Base-by-base conservation (phyloP, 2,888 invertebrate species). In the Teinopalpus imperialis region DNA sequence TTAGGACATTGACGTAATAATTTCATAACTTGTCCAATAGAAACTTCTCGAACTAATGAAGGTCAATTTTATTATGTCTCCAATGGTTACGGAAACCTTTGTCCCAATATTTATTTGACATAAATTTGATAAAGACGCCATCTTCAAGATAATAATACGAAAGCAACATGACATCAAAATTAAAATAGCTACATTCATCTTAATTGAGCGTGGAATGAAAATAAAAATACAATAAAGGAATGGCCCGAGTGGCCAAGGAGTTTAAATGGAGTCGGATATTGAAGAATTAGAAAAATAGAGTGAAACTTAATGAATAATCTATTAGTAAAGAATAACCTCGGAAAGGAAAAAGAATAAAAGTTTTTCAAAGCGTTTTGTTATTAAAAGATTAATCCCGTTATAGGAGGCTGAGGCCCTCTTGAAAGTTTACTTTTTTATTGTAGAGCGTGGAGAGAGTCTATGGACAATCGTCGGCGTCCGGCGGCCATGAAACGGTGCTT, bases 311-410 rank as follows among this genome's bases (percentile, higher is more conserved):
- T 81, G 74, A 80, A 74, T 76, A 76, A 78, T 75, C 68, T 72
- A 67, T 66, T 64, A 59, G 35, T 66, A n/a, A n/a, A n/a, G n/a
- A n/a, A n/a, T n/a, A n/a, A n/a, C n/a, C n/a, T n/a, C n/a, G n/a
- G n/a, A 73, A 70, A 63, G 67, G 63, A 66, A 68, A 76, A 75
- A 85, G 80, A 81, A 83, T 82, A 81, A 81, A 81, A 85, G 72
- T 81, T 85, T 71, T 60, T 63, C 63, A 60, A 61, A 67, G 66
- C 74, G 69, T 63, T 70, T 75, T 74, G 66, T 80, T 83, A 85
- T 85, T 83, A 81, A 83, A 83, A 77, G 71, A 77, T 66, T 62
- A 82, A 85, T 83, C 82, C 73, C 66, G 65, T 75, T 73, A 8
- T 6, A 31, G 14, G 63, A 61, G 65, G n/a, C 36, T 23, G 7